Evolutionary conservation across 1,140 invertebrate species (phyloP).

Genomic region (Sitodiplosis mosellana): DNA sequence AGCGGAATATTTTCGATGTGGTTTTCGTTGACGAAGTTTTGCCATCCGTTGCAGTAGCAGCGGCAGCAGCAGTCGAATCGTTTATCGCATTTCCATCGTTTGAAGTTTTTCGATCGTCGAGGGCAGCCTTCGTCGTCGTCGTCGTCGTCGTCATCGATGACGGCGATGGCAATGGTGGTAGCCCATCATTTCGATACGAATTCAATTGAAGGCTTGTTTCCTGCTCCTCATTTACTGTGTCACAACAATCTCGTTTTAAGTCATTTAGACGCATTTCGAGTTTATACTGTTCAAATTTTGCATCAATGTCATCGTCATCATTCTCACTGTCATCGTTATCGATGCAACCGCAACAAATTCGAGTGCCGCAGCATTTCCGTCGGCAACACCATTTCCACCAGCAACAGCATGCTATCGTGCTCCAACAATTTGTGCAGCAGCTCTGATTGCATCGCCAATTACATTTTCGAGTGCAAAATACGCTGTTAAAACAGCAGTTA

Average conservation of each 20-base stretch:
- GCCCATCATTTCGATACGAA: neutral
- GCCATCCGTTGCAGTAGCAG: neutral
- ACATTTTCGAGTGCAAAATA: no score
- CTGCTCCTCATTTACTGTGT: neutral
- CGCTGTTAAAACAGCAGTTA: no score
- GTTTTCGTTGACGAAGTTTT: neutral
- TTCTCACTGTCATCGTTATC: conserved; percentile 11
- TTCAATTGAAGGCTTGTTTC: conserved; percentile 1
- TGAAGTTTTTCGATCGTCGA: neutral
- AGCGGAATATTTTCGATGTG: neutral
- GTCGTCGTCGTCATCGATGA: no score
- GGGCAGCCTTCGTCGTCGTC: conserved; percentile 4
- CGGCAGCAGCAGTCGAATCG: neutral
- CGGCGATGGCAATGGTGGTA: conserved; percentile 1
- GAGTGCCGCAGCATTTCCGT: conserved; percentile 6
- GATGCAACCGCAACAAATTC: conserved; percentile 8
- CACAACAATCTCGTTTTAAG: no score
- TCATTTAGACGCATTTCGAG: conserved; percentile 21
- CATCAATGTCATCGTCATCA: conserved; percentile 24
- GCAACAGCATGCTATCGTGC: neutral
- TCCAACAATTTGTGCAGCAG: conserved; percentile 1
- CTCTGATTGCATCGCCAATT: no score
- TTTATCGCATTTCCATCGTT: neutral
- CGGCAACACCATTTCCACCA: neutral
- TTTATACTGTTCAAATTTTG: conserved; percentile 24